phyloP scores from a whole-genome alignment of 2,888 invertebrate species.

The Malachius bipustulatus region DNA sequence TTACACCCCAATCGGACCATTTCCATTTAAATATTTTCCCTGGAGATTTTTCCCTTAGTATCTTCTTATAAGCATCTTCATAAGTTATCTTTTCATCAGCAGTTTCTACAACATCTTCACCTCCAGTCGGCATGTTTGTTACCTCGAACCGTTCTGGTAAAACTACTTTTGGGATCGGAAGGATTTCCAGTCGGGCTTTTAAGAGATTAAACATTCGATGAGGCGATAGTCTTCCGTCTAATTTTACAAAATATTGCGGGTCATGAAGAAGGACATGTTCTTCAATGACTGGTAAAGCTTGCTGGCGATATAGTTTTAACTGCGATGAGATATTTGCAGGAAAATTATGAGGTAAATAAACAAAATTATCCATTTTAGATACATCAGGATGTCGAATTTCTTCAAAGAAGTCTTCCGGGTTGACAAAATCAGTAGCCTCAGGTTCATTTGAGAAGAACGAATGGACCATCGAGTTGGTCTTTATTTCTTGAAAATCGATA shows the following conservation, averaged over 20 bases:
- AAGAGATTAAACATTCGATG: conserved; percentile 42
- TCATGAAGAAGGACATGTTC: conserved; percentile 41
- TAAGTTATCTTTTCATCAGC: conserved; percentile 22
- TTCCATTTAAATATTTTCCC: conserved; percentile 35
- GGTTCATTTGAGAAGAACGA: conserved; percentile 32
- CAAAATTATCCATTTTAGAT: conserved; percentile 36
- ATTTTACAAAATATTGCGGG: conserved; percentile 43
- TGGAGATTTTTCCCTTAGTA: conserved; percentile 26
- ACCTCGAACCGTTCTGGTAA: conserved; percentile 29
- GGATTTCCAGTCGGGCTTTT: conserved; percentile 34
- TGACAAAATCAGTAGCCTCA: conserved; percentile 24
- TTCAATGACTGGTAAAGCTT: conserved; percentile 39
- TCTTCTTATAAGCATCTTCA: conserved; percentile 30
- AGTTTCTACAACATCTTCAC: conserved; percentile 21
- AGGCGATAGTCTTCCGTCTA: conserved; percentile 44
- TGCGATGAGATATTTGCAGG: conserved; percentile 37
- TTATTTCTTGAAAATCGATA: conserved; percentile 25
- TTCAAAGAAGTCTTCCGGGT: conserved; percentile 27
- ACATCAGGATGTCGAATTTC: conserved; percentile 16
- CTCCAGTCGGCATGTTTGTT: conserved; percentile 7
- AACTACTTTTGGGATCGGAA: conserved; percentile 31
- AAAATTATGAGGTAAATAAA: conserved; percentile 40
- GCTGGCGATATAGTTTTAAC: conserved; percentile 40
- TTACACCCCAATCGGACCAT: conserved; percentile 45
- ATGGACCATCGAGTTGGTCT: conserved; percentile 32